These are phyloP conservation scores for Sphenodon punctatus DNA, from an alignment of 2,797 vertebrate species.

Conservation along the genomic window DNA sequence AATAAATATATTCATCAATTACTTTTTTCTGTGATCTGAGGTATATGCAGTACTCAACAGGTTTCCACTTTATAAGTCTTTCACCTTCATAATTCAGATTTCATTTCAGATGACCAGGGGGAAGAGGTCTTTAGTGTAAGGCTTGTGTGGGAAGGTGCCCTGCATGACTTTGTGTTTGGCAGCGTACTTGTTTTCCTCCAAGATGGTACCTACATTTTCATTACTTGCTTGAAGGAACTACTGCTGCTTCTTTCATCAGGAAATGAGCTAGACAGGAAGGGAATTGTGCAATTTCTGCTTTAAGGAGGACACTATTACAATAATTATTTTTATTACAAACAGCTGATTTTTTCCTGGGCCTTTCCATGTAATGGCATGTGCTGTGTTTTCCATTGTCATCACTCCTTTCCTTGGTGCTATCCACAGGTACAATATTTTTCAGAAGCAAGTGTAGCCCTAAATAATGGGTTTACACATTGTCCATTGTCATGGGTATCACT, in stretches of 20 bases:
- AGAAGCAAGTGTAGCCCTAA: no score
- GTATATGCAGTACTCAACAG: not conserved
- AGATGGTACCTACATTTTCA: conserved; percentile 11
- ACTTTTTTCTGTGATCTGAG: not conserved
- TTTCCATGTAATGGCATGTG: not conserved
- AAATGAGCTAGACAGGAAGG: not conserved
- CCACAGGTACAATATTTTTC: not conserved
- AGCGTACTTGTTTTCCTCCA: not conserved
- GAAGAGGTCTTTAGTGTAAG: not conserved
- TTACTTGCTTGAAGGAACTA: not conserved
- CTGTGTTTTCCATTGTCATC: not conserved
- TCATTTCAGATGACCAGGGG: not conserved
- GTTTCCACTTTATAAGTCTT: not conserved
- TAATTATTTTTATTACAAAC: no score
- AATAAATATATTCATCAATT: not conserved
- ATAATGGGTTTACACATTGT: no score
- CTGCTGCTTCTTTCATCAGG: not conserved
- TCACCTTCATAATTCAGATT: not conserved
- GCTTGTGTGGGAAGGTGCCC: not conserved
- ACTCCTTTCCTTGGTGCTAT: not conserved
- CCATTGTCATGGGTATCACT: no score
- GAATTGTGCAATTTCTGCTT: not conserved
- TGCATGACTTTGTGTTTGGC: not conserved
- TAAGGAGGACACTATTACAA: no score
- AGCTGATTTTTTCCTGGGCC: not conserved